Evolutionary conservation across 2,888 invertebrate genomes (phyloP), one percentile per base, ranked within the genome.

Genomic region (Margaritifera margaritifera): DNA sequence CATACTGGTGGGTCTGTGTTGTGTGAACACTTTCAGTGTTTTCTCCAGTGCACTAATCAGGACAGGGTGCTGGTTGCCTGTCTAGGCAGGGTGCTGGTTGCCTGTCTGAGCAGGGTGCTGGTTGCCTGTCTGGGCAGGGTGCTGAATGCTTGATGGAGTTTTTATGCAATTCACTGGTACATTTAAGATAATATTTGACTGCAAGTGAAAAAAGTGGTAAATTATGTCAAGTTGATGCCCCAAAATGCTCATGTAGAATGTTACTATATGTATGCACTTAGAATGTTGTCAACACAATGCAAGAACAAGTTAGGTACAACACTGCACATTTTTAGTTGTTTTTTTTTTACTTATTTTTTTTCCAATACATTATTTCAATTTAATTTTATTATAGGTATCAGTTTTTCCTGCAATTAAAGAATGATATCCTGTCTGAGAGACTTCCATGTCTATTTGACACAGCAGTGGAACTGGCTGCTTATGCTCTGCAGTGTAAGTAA

Each of bases 391-490:
- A 50, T 85, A 92, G 92, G 84, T 99, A 99, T 91, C 97, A 98
- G 90, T 99, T 99, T 91, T 99, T 99, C 90, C 92, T 99, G 74
- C 99, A 99, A 92, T 90, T 99, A 68, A 99, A 99, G 89, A 95
- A 95, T 88, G 99, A 99, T 91, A 94, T 99, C 72, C 91, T 97
- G 60, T 94, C 95, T 84, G 99, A 98, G 64, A 94, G 94, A 87
- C 92, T 99, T 68, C 95, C 96, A 86, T 97, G 97, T 89, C 94
- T 96, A 1, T 94, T 95, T 86, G 94, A 94, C 75, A 94, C 94
- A 66, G 94, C 95, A 25, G 93, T 97, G 11, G 98, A 99, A 88
- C 92, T 99, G 75, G 94, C 96, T 82, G 98, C 98, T 15, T 92
- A 96, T 74, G 94, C 97, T 53, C 91, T 99, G 75, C 99, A 99